Evolutionary conservation across 30 jellyfish, hydroid and myxozoan species (phyloP), one percentile per base, ranked within the genome.

Genomic region (Chrysaora quinquecirrha): DNA sequence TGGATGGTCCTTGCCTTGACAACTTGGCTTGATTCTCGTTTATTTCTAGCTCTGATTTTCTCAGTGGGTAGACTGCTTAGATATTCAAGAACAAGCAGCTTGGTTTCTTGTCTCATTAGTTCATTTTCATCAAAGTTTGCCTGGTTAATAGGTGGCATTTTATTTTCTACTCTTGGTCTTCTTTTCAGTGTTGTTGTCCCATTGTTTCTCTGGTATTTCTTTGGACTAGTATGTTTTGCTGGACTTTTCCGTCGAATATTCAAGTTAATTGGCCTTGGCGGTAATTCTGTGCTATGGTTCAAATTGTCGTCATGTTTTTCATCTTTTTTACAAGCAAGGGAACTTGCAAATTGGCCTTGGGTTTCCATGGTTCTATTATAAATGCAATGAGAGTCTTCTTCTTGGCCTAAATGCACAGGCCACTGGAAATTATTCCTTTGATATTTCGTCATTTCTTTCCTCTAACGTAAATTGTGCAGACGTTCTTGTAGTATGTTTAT

Each of bases 21-120:
- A 34, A 83, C 86, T 33, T 80, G 69, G 2, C 63, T 49, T 4
- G 62, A 29, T 30, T 50, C 67, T 21, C 16, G 24, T 48, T 33
- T 70, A 66, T 68, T 30, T 48, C 98, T 74, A 22, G 96, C 97
- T 30, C 88, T 81, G 1, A 93, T 64, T 68, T 61, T 30, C 30
- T 82, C 94, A 11, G 95, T 75, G 27, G 96, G 83, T 2, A 93
- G 94, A 27, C 87, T 87, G 76, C 98, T 87, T 24, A 93, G 66
- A 56, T 72, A 93, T 71, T 93, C 98, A 33, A 93, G 58, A 21
- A 93, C 95, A 46, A 93, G 84, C 25, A 93, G 80, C 30, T 82
- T 93, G 1, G 98, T 87, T 73, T 87, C 98, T 29, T 93, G 80
- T 52, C 79, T 61, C 95, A 93, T 73, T 19, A 84, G 52, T 35